Conservation (phyloP, 2,113 vertebrate genomes). For the Herpetotheres cachinnans region DNA sequence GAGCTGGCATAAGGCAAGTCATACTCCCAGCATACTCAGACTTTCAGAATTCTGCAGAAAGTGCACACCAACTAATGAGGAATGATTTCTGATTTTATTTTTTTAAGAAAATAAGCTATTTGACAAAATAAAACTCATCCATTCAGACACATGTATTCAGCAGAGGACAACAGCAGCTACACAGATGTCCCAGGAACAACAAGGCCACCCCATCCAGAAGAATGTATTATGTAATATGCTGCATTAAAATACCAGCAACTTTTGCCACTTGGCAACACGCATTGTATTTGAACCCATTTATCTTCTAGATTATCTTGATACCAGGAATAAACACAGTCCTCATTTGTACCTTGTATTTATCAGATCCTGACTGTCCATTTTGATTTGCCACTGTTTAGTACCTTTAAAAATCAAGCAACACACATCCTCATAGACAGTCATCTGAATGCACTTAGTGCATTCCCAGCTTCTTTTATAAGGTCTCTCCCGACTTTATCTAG, state of each 20-base stretch:
- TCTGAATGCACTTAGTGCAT: neutral
- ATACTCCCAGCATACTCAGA: neutral
- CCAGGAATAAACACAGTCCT: neutral
- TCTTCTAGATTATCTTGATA: neutral
- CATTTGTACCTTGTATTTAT: neutral
- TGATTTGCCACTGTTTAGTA: neutral
- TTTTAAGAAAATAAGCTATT: neutral
- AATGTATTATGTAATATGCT: neutral
- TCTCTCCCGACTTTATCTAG: neutral
- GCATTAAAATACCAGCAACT: neutral
- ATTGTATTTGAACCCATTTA: neutral
- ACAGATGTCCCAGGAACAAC: neutral
- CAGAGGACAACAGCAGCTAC: neutral
- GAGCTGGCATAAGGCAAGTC: neutral
- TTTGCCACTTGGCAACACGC: neutral
- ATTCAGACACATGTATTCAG: neutral
- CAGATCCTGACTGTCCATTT: neutral
- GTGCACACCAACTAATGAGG: neutral
- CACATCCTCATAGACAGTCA: neutral
- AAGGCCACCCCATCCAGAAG: neutral
- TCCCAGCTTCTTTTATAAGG: neutral
- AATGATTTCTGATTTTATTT: rapidly evolving
- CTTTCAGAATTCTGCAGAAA: neutral
- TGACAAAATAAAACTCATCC: neutral
- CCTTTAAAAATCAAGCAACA: neutral